These are phyloP conservation scores for Meteorus cinctellus DNA, from an alignment of 2,888 invertebrate genomes.

Conservation along the genomic window DNA sequence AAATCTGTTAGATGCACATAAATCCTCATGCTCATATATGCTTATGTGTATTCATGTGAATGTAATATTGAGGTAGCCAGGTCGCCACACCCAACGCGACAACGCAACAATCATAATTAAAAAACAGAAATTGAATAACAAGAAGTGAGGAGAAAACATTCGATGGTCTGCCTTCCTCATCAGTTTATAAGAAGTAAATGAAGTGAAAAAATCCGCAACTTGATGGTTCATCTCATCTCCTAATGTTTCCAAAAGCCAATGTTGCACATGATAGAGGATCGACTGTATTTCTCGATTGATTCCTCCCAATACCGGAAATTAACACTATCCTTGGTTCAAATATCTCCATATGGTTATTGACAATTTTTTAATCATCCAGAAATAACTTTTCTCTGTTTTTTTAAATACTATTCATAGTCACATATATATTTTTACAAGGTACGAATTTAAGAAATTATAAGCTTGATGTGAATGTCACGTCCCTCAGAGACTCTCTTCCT, in stretches of 20 bases:
- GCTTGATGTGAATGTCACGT: slow-evolving; percentile 3
- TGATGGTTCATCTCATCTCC: too few relatives aligned
- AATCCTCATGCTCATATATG: not conserved
- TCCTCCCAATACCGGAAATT: not conserved
- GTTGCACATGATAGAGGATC: too few relatives aligned
- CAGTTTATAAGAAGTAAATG: too few relatives aligned
- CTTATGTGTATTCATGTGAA: not conserved
- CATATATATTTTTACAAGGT: slow-evolving; percentile 1
- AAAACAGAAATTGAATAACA: slow-evolving; percentile 29
- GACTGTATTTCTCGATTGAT: too few relatives aligned
- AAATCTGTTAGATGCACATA: too few relatives aligned
- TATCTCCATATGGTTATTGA: not conserved
- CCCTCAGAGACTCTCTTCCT: slow-evolving; percentile 17
- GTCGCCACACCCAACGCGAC: slow-evolving; percentile 67
- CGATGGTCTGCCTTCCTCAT: too few relatives aligned
- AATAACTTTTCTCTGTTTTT: not conserved
- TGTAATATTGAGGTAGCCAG: slow-evolving; percentile 66
- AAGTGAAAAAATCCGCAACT: too few relatives aligned
- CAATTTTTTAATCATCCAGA: not conserved
- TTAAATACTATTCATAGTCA: not conserved
- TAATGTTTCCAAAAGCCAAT: too few relatives aligned
- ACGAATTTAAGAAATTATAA: slow-evolving; percentile 33
- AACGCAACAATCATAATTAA: slow-evolving; percentile 64
- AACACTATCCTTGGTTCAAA: slow-evolving; percentile 32
- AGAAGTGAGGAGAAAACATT: slow-evolving; percentile 15